These are phyloP conservation scores for Imbricaverruca yamaguchii DNA, from an alignment of 2,888 invertebrate species.

Conservation along the genomic window DNA sequence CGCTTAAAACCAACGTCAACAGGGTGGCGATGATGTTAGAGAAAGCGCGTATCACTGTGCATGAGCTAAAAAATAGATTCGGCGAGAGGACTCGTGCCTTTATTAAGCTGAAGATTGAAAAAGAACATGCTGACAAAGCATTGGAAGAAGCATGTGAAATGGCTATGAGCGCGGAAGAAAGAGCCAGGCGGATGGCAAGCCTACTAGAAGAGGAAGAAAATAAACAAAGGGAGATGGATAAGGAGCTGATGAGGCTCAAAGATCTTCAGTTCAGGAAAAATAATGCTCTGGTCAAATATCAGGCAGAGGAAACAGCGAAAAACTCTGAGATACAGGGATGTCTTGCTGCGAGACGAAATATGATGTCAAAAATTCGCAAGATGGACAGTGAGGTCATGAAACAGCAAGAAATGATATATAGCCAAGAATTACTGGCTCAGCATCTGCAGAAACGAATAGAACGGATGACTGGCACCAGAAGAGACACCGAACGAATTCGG, in stretches of 20 bases:
- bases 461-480: not conserved
- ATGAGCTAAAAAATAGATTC: not conserved
- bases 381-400: conserved; percentile 8
- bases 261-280: not conserved
- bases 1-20: not conserved
- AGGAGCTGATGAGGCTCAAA: not conserved
- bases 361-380: not conserved
- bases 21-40: not conserved
- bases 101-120: not conserved
- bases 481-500: not conserved
- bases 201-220: not conserved
- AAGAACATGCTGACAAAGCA: not conserved
- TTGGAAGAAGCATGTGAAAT: not conserved
- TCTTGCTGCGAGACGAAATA: not conserved
- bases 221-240: not conserved
- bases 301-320: not conserved
- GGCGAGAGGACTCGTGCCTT: not conserved
- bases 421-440: not conserved
- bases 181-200: not conserved
- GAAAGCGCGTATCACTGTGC: not conserved
- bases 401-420: conserved; percentile 10
- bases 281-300: not conserved
- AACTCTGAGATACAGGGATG: conserved; percentile 1
- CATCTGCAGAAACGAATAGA: conserved; percentile 12
- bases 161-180: conserved; percentile 12